Conservation (phyloP, 2,888 invertebrate genomes). For the Ornithoptera alexandrae region DNA sequence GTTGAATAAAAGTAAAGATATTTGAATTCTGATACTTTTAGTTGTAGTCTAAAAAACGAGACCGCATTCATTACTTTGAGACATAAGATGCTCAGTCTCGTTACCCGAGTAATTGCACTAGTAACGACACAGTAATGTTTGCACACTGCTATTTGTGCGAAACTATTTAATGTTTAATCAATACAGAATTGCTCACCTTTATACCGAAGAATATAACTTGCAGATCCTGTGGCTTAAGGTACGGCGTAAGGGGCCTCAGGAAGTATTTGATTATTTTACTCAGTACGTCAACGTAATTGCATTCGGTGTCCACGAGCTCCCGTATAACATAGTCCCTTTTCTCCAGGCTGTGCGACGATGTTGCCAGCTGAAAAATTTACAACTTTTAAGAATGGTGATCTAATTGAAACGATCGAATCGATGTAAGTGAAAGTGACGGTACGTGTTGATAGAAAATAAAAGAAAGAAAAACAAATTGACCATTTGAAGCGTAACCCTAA, state of each 20-base stretch:
- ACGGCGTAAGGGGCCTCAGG: constrained; percentile 85
- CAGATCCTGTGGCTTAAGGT: constrained; percentile 87
- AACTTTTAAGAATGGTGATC: background rate
- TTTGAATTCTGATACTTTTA: no score
- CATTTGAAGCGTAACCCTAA: constrained; percentile 41
- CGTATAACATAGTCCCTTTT: constrained; percentile 96
- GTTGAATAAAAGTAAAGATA: no score
- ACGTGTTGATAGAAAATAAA: constrained; percentile 24
- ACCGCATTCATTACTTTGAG: no score
- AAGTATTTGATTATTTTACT: constrained; percentile 90
- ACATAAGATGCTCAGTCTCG: no score
- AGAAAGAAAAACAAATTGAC: constrained; percentile 33
- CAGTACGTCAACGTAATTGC: constrained; percentile 96
- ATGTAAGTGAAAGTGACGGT: constrained; percentile 11
- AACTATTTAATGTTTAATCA: no score
- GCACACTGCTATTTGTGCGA: no score
- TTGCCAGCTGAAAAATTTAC: constrained; percentile 59
- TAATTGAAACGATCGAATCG: background rate
- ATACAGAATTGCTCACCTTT: constrained; percentile 78
- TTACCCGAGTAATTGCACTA: no score
- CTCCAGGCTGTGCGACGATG: constrained; percentile 83
- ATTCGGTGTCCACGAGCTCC: constrained; percentile 97
- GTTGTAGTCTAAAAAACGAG: no score
- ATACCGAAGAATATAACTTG: constrained; percentile 93
- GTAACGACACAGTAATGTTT: no score